Percentiles rank a stretch among this genome's conserved stretches.
Conservation (phyloP, 2,797 vertebrate species). For the Naso thynnoides region DNA sequence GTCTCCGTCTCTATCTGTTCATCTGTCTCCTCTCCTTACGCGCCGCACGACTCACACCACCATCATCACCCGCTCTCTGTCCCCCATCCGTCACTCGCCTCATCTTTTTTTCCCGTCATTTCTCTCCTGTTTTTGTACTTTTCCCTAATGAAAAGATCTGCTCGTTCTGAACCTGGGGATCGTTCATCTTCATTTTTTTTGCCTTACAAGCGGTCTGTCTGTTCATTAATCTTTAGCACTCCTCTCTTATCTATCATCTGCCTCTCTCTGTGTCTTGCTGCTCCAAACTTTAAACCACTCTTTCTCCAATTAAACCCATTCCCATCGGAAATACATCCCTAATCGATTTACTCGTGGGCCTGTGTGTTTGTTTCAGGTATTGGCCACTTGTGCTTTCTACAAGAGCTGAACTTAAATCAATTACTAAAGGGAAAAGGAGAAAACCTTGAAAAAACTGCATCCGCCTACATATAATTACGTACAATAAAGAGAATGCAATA, state of each 20-base stretch:
- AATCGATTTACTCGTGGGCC: conserved; percentile 45
- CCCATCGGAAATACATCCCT: conserved; percentile 35
- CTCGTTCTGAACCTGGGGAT: conserved; percentile 51
- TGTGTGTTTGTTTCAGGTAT: conserved; percentile 37
- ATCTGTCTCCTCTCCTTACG: conserved; percentile 61
- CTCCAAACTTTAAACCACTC: conserved; percentile 42
- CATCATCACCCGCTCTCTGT: conserved; percentile 31
- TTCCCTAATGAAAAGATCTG: conserved; percentile 71
- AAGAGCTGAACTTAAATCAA: conserved; percentile 21
- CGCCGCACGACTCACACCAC: conserved; percentile 31
- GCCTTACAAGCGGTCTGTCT: conserved; percentile 54
- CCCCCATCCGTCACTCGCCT: conserved; percentile 53
- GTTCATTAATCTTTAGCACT: conserved; percentile 75
- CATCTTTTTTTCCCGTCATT: conserved; percentile 23
- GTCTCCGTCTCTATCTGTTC: conserved; percentile 60
- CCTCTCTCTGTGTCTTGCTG: conserved; percentile 55
- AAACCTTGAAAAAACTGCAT: conserved; percentile 25
- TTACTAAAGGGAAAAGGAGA: conserved; percentile 32
- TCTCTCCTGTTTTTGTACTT: conserved; percentile 62
- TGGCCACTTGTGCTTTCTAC: conserved; percentile 3
- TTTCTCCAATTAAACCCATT: conserved; percentile 50
- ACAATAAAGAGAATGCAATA: conserved; percentile 31
- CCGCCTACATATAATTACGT: conserved; percentile 40
- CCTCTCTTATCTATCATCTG: conserved; percentile 68
- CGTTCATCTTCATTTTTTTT: conserved; percentile 73